Evolutionary conservation across 2,888 invertebrate species (phyloP).

Genomic region (Perdita meconis): DNA sequence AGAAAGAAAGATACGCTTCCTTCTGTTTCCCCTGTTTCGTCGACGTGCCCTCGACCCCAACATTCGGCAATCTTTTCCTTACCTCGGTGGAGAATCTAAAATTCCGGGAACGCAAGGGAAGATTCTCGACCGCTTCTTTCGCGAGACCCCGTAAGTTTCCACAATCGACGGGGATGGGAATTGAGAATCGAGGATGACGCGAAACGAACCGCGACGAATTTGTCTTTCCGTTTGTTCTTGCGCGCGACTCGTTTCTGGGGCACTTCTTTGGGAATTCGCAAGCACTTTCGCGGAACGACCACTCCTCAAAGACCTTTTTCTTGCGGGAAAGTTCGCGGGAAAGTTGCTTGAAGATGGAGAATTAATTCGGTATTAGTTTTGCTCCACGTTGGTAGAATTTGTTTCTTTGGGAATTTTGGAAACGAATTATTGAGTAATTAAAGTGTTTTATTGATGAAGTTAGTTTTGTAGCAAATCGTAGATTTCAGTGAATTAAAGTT

Average conservation of each 20-base stretch:
- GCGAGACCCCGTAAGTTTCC: not conserved
- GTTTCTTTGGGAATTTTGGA: too few species aligned
- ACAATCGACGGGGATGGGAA: not conserved
- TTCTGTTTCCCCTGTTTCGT: too few species aligned
- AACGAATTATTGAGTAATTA: too few species aligned
- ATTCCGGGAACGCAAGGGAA: not conserved
- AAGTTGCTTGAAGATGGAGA: too few species aligned
- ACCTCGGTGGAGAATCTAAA: slow-evolving; percentile 5
- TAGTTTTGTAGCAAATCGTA: too few species aligned
- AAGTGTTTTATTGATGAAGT: too few species aligned
- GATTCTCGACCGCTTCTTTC: slow-evolving; percentile 5
- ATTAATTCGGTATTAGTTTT: too few species aligned
- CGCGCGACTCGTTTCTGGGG: not conserved
- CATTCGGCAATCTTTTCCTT: not conserved
- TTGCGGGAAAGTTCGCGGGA: too few species aligned
- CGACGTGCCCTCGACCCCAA: slow-evolving; percentile 34
- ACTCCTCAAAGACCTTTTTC: too few species aligned
- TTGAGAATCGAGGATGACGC: too few species aligned
- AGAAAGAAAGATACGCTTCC: not conserved
- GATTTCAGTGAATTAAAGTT: too few species aligned
- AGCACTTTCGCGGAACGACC: not conserved
- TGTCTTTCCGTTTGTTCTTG: not conserved
- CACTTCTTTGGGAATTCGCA: not conserved
- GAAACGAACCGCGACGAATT: not conserved
- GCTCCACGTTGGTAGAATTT: too few species aligned